These are phyloP conservation scores for Brachionus sp. DNA, from an alignment of 1,140 invertebrate genomes.

Conservation along the genomic window DNA sequence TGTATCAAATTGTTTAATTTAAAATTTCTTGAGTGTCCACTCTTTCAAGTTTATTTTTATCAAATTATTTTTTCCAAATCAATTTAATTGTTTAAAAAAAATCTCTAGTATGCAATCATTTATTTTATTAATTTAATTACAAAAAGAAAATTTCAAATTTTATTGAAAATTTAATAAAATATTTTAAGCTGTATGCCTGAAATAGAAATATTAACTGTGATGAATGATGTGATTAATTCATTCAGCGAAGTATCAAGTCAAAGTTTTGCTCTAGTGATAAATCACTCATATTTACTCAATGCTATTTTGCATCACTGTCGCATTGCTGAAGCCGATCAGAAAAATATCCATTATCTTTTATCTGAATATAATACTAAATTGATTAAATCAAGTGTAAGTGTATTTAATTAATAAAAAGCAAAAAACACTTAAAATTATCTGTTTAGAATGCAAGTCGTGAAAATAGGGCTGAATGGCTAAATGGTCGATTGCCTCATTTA, in stretches of 20 bases:
- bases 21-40: too few species aligned
- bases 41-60: too few species aligned
- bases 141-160: not conserved
- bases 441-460: conserved; percentile 9
- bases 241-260: not conserved
- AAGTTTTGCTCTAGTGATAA: conserved; percentile 33
- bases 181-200: conserved; percentile 19
- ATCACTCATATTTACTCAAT: conserved; percentile 10
- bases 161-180: not conserved
- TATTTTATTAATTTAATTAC: not conserved
- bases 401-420: not conserved
- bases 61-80: too few species aligned
- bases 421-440: not conserved
- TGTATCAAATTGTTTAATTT: too few species aligned
- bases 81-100: too few species aligned
- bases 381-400: not conserved
- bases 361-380: conserved; percentile 19
- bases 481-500: conserved; percentile 1
- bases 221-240: conserved; percentile 11
- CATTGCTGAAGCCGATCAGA: not conserved
- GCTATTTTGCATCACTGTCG: conserved; percentile 15
- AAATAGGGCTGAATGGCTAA: not conserved
- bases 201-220: conserved; percentile 12
- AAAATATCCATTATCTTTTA: not conserved
- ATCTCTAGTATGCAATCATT: too few species aligned